Base-by-base conservation (phyloP, 2,113 vertebrate genomes). In the Stomatorhinus ivindoensis region DNA sequence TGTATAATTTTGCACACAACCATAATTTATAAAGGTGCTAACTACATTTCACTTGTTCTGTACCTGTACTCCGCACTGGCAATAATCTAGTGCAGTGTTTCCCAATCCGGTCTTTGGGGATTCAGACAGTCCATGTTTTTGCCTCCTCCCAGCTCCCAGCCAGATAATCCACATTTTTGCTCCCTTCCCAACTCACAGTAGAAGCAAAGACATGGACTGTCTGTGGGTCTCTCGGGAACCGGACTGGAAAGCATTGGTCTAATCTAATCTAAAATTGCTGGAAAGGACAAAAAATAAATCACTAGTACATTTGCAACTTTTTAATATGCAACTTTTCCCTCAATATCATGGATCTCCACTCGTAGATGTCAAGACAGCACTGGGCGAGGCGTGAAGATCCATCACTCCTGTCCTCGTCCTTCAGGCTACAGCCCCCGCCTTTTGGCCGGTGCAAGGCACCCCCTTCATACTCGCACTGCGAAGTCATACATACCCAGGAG, bases 401-500 rank as follows among this genome's bases (percentile, higher is more conserved):
- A 27, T 88, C 61, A 13, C 90, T 93, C 50, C 92, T 92, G 0
- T 93, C 95, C 53, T 42, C 92, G 24, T 84, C 91, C 82, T 95
- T 96, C 93, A 94, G 95, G 87, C 94, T 96, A 21, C 69, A 92
- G 76, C 95, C 94, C 8, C 96, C 96, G 69, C 96, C 95, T 2
- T 58, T 93, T 89, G 95, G 95, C 69, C 92, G 91, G 55, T 93
- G 92, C 61, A 90, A 90, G 92, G 92, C 92, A 50, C 93, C 91
- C 92, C 93, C 91, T 83, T 92, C 93, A 65, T 88, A 92, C 42
- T 48, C 88, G 31, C 91, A 89, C 51, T 88, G 65, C 8, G 94
- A 95, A 46, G 86, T 88, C 84, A 93, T 91, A 21, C 82, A 21
- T 3, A 87, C 89, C 7, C 91, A 91, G 53, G 90, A 91, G 89